Evolutionary conservation across 2,888 invertebrate genomes (phyloP).

Genomic region (Trypoxylon attenuatum): DNA sequence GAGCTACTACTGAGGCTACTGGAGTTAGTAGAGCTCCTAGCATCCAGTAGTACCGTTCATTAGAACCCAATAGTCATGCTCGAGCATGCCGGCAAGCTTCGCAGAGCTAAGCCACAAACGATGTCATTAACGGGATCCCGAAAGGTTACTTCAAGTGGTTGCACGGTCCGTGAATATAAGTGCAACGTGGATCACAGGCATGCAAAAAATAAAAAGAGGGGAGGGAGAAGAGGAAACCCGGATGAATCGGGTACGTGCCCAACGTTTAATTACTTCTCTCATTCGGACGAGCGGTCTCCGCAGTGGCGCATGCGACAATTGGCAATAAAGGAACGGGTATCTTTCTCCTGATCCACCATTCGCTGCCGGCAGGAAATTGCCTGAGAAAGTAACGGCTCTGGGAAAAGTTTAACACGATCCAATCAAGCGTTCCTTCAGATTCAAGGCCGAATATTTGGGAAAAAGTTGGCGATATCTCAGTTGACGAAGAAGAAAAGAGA

Average conservation of each 20-base stretch:
- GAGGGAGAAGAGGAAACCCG: background rate
- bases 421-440: no score
- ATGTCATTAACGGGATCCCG: conserved; percentile 31
- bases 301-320: background rate
- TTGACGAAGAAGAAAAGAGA: no score
- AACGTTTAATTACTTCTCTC: background rate
- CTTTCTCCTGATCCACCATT: background rate
- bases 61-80: conserved; percentile 11
- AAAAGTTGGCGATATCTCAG: no score
- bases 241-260: background rate
- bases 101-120: conserved; percentile 8
- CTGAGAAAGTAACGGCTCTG: no score
- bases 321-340: background rate
- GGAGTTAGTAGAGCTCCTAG: background rate
- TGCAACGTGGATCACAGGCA: background rate
- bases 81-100: background rate
- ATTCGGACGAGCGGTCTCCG: background rate
- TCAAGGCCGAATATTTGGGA: no score
- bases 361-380: no score
- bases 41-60: conserved; percentile 13
- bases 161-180: conserved; percentile 4
- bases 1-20: background rate
- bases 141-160: conserved; percentile 11
- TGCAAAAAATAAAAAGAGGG: background rate
- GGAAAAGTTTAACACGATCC: no score